Base-by-base conservation (phyloP, 2,888 invertebrate species). In the Sycophila texana region DNA sequence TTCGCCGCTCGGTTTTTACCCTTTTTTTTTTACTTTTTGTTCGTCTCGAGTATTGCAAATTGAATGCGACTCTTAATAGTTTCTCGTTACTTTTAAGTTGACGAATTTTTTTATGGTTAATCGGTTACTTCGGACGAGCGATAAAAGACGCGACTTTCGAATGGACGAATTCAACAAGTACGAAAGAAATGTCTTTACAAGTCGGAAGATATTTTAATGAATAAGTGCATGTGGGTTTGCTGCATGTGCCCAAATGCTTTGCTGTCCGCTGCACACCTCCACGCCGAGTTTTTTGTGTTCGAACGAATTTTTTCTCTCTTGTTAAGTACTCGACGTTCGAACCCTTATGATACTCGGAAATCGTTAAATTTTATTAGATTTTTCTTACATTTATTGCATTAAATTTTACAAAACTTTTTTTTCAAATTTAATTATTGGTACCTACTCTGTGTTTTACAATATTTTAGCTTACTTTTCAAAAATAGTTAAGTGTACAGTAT, bases 221-320 rank as follows among this genome's bases (percentile, higher is more conserved):
- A 58, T 83, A 82, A 86, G 85, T 89, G 89, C 90, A 90, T 88
- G 90, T 87, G 87, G 87, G 87, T 86, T 86, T 87, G 86, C 86
- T 89, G 89, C 90, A 90, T 89, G 90, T 86, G 86, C 87, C 88
- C 88, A 88, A 88, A 86, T 85, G 90, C 89, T 90, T 89, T 86
- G 88, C 89, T 89, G 86, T 88, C 85, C 87, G 87, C 87, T 88
- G 86, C 87, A 88, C 85, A 78, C 58, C 58, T 16, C 70, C 67
- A 68, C 74, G 65, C 74, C 68, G 72, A 75, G 58, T 82, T 79
- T 81, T 65, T 58, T 53, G 26, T 66, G 66, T 70, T 74, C 61
- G 49, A 76, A 74, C 73, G 55, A 65, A 14, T 57, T 26, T 66
- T 74, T 65, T 2, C 58, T 14, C 53, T 73, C 22, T 60, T 53